Percentiles rank a stretch among this genome's conserved stretches.
phyloP scores from a whole-genome alignment of 2,797 vertebrate species.

The Petrocephalus schoutedeni region DNA sequence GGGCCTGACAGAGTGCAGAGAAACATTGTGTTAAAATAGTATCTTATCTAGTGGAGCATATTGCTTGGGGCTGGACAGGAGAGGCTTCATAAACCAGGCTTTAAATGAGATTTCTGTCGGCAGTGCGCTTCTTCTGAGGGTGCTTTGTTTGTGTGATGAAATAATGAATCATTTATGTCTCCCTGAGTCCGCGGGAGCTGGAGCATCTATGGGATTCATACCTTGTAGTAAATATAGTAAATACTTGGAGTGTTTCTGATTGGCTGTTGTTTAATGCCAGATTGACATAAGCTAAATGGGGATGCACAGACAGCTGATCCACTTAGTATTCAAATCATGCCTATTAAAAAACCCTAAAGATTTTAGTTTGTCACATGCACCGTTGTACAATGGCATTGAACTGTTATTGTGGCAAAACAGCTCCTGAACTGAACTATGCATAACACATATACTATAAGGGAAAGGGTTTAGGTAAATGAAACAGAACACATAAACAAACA shows the following conservation, averaged over 20 bases:
- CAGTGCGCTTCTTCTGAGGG: neutral
- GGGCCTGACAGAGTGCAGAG: neutral
- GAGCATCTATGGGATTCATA: neutral
- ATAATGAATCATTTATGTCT: constrained; percentile 11
- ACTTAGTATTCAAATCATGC: neutral
- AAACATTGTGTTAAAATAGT: neutral
- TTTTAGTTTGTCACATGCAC: too few relatives aligned
- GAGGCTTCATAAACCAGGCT: neutral
- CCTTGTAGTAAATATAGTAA: neutral
- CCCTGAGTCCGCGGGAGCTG: neutral
- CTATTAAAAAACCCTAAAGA: too few relatives aligned
- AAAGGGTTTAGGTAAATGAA: neutral
- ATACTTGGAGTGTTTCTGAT: neutral
- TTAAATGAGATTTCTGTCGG: neutral
- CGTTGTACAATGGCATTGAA: too few relatives aligned
- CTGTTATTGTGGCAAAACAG: too few relatives aligned
- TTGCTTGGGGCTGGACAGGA: neutral
- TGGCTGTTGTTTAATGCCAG: neutral
- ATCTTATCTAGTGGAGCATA: neutral
- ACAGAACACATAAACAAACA: neutral
- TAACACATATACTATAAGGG: too few relatives aligned
- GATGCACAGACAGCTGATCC: neutral
- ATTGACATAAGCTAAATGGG: neutral
- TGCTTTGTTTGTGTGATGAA: neutral
- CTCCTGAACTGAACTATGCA: too few relatives aligned